Percentiles rank a stretch among this genome's conserved stretches.
Evolutionary conservation across 2,113 vertebrate species (phyloP).

Genomic region (Sphaerodactylus townsendi): DNA sequence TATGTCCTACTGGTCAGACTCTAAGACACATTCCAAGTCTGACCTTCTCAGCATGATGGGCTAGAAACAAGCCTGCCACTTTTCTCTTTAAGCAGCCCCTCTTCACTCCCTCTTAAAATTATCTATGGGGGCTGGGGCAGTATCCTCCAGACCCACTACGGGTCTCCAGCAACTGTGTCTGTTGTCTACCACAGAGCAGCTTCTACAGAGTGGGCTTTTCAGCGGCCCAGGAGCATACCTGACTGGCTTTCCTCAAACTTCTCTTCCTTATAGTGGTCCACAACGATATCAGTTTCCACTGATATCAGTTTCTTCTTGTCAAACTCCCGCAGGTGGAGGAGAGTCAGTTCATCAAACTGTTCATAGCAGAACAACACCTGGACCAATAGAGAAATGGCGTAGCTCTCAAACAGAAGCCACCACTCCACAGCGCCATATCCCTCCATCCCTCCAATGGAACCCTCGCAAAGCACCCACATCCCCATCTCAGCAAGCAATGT

Average conservation of each 20-base stretch:
- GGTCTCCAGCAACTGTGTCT: no score
- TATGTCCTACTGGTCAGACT: no score
- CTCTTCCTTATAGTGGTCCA: slow-evolving; percentile 98
- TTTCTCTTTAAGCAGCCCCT: no score
- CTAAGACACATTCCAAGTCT: no score
- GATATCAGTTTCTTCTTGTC: slow-evolving; percentile 96
- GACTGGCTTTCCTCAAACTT: slow-evolving; percentile 83
- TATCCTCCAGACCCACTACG: no score
- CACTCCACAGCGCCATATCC: neutral
- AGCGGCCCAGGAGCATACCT: slow-evolving; percentile 64
- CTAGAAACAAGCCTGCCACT: no score
- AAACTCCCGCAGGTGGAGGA: slow-evolving; percentile 93
- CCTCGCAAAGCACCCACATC: no score
- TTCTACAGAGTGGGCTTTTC: neutral
- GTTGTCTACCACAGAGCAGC: neutral
- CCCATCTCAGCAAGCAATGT: neutral
- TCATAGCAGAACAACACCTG: slow-evolving; percentile 98
- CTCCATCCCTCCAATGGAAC: no score
- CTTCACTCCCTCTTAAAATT: no score
- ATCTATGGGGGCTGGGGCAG: no score
- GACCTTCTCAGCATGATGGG: no score
- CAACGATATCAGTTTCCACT: slow-evolving; percentile 94
- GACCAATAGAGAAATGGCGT: neutral
- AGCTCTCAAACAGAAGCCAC: neutral
- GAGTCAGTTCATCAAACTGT: slow-evolving; percentile 95